Evolutionary conservation across 2,888 invertebrate species (phyloP).

Genomic region (Yponomeuta evonymella): DNA sequence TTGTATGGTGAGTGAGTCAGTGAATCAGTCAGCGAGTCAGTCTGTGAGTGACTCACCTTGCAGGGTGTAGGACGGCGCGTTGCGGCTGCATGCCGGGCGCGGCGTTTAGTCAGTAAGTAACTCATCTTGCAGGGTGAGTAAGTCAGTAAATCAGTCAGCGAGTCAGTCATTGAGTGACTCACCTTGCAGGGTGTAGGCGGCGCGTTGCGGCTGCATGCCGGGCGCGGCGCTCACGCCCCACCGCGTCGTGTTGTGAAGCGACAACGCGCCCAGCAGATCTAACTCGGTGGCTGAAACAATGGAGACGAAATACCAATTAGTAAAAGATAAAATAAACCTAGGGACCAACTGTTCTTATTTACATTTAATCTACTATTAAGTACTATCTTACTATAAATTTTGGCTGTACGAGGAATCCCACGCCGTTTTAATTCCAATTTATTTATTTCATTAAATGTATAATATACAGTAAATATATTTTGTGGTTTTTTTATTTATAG

Average conservation of each 20-base stretch:
- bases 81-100: too few species aligned
- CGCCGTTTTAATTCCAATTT: too few species aligned
- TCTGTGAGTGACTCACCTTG: background rate
- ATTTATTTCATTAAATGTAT: too few species aligned
- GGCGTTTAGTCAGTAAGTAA: too few species aligned
- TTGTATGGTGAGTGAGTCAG: background rate
- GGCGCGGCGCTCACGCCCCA: constrained; percentile 81
- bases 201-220: constrained; percentile 82
- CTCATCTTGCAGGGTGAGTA: too few species aligned
- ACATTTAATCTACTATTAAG: too few species aligned
- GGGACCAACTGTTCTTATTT: background rate
- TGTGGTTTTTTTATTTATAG: too few species aligned
- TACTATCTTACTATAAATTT: too few species aligned
- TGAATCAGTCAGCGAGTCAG: background rate
- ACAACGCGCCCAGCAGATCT: constrained; percentile 87
- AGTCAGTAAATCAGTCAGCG: background rate
- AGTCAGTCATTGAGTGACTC: constrained; percentile 29
- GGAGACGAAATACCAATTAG: background rate
- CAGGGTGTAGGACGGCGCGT: too few species aligned
- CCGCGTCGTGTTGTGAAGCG: constrained; percentile 85
- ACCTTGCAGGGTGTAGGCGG: constrained; percentile 86
- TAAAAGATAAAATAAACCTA: background rate
- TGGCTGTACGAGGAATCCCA: too few species aligned
- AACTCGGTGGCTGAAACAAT: constrained; percentile 80
- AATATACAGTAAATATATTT: too few species aligned